These are phyloP conservation scores for Mizuhopecten yessoensis DNA, from an alignment of 1,140 invertebrate genomes.

Conservation along the genomic window DNA sequence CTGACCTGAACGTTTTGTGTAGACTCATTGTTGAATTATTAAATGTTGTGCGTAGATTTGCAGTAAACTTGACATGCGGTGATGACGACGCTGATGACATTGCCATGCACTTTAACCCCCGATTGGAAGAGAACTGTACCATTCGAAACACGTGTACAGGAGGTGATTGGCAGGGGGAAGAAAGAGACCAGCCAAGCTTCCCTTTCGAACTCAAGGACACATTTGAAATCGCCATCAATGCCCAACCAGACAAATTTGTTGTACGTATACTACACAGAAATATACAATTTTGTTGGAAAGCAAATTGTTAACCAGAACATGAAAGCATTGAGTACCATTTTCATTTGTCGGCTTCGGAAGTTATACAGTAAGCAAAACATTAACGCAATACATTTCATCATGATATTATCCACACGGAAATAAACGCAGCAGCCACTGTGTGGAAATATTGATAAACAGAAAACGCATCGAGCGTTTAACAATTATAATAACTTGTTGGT, in stretches of 20 bases:
- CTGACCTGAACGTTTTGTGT: neutral
- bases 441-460: too few species aligned
- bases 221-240: conserved; percentile 86
- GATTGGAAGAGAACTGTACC: conserved; percentile 83
- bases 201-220: conserved; percentile 87
- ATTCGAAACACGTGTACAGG: conserved; percentile 89
- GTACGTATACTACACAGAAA: conserved; percentile 56
- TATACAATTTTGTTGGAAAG: too few species aligned
- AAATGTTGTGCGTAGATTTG: conserved; percentile 84
- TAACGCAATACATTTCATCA: too few species aligned
- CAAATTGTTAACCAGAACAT: too few species aligned
- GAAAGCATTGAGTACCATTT: too few species aligned
- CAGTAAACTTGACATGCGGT: conserved; percentile 88
- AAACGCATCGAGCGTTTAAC: too few species aligned
- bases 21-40: neutral
- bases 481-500: too few species aligned
- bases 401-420: too few species aligned
- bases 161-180: conserved; percentile 89
- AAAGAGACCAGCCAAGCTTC: conserved; percentile 87
- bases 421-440: too few species aligned
- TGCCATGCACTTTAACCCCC: conserved; percentile 90
- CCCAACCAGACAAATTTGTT: conserved; percentile 64
- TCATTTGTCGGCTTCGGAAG: too few species aligned
- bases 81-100: conserved; percentile 88
- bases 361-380: too few species aligned